phyloP scores from a whole-genome alignment of 2,888 invertebrate species.

The Macropis europaea region DNA sequence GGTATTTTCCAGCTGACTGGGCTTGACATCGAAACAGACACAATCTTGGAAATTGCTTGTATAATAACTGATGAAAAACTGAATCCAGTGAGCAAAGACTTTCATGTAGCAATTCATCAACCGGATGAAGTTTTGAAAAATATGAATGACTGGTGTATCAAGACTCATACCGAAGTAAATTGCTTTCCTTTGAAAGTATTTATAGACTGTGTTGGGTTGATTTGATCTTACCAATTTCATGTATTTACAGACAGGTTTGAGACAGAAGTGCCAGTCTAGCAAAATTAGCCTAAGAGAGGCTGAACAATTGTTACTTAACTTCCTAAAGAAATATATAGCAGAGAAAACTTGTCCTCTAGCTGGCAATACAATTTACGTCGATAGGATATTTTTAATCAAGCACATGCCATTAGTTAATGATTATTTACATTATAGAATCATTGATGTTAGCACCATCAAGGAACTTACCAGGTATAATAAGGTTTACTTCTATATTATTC shows the following conservation, averaged over 20 bases:
- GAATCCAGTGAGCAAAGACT: slow-evolving; percentile 88
- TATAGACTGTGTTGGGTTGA: neutral
- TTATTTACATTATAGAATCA: slow-evolving; percentile 94
- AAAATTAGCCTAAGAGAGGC: slow-evolving; percentile 84
- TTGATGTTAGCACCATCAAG: slow-evolving; percentile 95
- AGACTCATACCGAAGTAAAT: slow-evolving; percentile 88
- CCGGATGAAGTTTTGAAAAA: slow-evolving; percentile 85
- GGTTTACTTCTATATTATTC: slow-evolving; percentile 5
- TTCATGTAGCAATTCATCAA: slow-evolving; percentile 89
- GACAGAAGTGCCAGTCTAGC: slow-evolving; percentile 87
- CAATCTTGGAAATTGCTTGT: slow-evolving; percentile 94
- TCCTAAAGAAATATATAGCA: slow-evolving; percentile 83
- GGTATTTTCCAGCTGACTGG: slow-evolving; percentile 90
- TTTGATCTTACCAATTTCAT: neutral
- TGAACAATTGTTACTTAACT: slow-evolving; percentile 86
- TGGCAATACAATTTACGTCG: slow-evolving; percentile 94
- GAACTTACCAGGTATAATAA: slow-evolving; percentile 85
- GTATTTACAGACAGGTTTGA: slow-evolving; percentile 86
- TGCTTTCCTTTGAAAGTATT: neutral
- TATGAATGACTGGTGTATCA: slow-evolving; percentile 93
- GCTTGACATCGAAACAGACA: slow-evolving; percentile 87
- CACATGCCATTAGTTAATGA: slow-evolving; percentile 90
- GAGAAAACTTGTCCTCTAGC: slow-evolving; percentile 87
- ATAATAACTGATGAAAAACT: slow-evolving; percentile 91
- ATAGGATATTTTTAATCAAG: slow-evolving; percentile 89